These are phyloP conservation scores for Drosophila arizonae DNA, from an alignment of 1,140 invertebrate species.

Conservation along the genomic window DNA sequence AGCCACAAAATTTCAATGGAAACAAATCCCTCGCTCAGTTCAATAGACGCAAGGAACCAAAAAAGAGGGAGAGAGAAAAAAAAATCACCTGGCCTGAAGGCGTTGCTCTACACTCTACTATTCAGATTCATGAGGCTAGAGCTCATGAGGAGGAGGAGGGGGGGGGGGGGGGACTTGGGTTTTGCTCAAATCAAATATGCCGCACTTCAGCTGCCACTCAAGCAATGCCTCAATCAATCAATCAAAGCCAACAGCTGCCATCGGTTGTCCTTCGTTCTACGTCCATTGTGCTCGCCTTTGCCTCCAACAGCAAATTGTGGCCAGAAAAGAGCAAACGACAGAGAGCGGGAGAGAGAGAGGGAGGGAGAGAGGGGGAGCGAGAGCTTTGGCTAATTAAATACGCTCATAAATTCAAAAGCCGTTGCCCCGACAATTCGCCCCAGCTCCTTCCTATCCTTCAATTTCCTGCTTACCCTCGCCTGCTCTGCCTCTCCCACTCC, in stretches of 20 bases:
- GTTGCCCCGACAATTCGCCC: constrained; percentile 2
- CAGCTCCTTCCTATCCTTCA: no score
- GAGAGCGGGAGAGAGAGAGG: neutral
- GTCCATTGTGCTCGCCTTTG: neutral
- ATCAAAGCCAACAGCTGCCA: constrained; percentile 62
- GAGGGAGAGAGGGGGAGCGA: neutral
- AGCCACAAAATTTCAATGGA: constrained; percentile 71
- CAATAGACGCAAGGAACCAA: neutral
- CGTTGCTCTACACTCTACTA: constrained; percentile 6
- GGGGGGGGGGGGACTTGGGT: neutral
- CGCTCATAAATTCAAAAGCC: constrained; percentile 76
- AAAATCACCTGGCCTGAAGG: constrained; percentile 7
- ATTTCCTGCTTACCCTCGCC: neutral
- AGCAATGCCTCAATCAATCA: constrained; percentile 75
- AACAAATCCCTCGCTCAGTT: neutral
- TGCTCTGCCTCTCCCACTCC: neutral
- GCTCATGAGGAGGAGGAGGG: neutral
- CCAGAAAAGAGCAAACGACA: neutral
- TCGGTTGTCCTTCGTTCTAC: constrained; percentile 6
- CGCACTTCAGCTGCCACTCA: constrained; percentile 72
- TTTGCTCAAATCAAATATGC: constrained; percentile 66
- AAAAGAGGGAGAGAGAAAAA: neutral
- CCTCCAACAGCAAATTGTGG: constrained; percentile 39
- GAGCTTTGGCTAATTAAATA: constrained; percentile 68
- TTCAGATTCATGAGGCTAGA: constrained; percentile 36